A percentile compares a stretch with the other conserved stretches of the same genome.
Evolutionary conservation across 2,797 vertebrate genomes (phyloP).

Genomic region (Anguilla obscura): DNA sequence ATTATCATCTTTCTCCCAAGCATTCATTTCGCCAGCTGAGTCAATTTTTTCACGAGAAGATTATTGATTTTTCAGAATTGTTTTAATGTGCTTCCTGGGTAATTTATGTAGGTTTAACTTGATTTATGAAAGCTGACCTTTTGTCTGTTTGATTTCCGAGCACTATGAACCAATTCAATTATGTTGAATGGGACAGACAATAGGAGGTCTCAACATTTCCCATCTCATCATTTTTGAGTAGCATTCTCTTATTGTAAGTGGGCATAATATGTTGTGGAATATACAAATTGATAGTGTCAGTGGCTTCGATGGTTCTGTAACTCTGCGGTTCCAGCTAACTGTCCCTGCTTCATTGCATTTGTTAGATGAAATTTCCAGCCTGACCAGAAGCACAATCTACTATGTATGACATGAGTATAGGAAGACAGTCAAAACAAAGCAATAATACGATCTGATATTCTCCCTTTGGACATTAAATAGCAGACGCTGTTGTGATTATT

Average conservation of each 20-base stretch:
- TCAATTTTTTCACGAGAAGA: conserved; percentile 33
- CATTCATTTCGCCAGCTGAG: conserved; percentile 48
- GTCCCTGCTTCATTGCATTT: not conserved
- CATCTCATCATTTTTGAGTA: not conserved
- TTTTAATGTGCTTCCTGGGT: conserved; percentile 44
- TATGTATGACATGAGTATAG: not conserved
- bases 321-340: not conserved
- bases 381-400: not conserved
- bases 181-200: not conserved
- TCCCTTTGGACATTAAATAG: conserved; percentile 11
- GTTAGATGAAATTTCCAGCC: not conserved
- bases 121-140: conserved; percentile 36
- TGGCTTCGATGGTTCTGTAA: not conserved
- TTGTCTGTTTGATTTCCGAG: not conserved
- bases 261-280: not conserved
- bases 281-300: not conserved
- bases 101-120: conserved; percentile 35
- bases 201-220: too few relatives aligned
- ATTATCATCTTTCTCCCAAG: conserved; percentile 49
- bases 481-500: conserved; percentile 36
- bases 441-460: conserved; percentile 31
- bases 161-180: conserved; percentile 5
- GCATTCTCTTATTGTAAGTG: not conserved
- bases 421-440: conserved; percentile 4
- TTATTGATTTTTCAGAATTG: conserved; percentile 26